Base-by-base conservation (phyloP, 2,797 vertebrate genomes). In the Myoxocephalus aenaeus region DNA sequence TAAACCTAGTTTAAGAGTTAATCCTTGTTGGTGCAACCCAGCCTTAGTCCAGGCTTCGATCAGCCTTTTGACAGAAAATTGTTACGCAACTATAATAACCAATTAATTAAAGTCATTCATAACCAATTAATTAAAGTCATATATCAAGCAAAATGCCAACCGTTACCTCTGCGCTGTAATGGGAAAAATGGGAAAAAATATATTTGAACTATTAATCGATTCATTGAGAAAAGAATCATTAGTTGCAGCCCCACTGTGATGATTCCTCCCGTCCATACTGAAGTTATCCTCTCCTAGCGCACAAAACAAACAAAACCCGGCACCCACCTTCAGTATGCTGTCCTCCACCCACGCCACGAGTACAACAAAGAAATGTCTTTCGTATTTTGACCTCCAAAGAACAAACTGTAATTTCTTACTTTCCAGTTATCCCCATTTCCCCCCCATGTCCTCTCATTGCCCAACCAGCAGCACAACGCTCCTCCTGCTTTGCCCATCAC, bases 281-380 rank as follows among this genome's bases (percentile, higher is more conserved):
- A 72, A 77, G 25, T 57, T 25, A 76, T 57, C 12, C n/a, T 59
- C 73, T 80, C 5, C 32, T 15, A 51, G 42, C 0, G 0, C 29
- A 62, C 42, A 58, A 63, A 74, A 79, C 56, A 70, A 62, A 65
- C 34, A 63, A 77, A 77, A 53, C 42, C 53, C 32, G 72, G 58
- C 72, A 42, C 78, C 84, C 79, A 86, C 79, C 44, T 75, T 78
- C 79, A 76, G 65, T 76, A 73, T 85, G 72, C 58, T 63, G 48
- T 73, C 51, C 72, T 59, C 73, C 76, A 75, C 79, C 83, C 79
- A 86, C 81, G 13, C 64, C 54, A 40, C 38, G 67, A 56, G 44
- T 7, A 71, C 36, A 67, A 69, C 36, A 73, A 63, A 74, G 27
- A 18, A 69, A 65, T 72, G 0, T 65, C 15, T 80, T 79, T 50